phyloP scores from a whole-genome alignment of 2,888 invertebrate genomes.

The Furcula furcula region DNA sequence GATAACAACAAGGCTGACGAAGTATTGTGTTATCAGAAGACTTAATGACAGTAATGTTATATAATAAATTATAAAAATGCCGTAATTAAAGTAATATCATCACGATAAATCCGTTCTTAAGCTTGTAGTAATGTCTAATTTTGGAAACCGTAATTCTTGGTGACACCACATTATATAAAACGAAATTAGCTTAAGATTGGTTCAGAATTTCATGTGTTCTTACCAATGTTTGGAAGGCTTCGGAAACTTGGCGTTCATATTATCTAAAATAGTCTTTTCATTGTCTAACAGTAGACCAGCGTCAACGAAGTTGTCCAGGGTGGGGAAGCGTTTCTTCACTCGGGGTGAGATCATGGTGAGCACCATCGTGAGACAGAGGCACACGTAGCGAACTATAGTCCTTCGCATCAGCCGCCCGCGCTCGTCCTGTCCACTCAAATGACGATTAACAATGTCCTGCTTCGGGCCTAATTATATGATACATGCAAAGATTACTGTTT shows the following conservation, averaged over 20 bases:
- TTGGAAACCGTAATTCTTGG: too few relatives aligned
- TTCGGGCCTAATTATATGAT: background rate
- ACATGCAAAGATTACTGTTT: too few relatives aligned
- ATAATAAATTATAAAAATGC: too few relatives aligned
- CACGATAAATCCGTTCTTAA: too few relatives aligned
- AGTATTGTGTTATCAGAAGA: too few relatives aligned
- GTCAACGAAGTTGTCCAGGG: constrained; percentile 90
- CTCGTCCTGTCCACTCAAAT: constrained; percentile 83
- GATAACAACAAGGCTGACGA: too few relatives aligned
- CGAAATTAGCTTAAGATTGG: too few relatives aligned
- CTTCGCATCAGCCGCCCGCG: constrained; percentile 91
- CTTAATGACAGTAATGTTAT: too few relatives aligned
- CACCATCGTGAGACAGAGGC: constrained; percentile 93
- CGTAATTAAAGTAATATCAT: too few relatives aligned
- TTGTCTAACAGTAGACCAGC: constrained; percentile 91
- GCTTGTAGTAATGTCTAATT: too few relatives aligned
- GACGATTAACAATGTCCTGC: constrained; percentile 21
- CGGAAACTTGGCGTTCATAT: constrained; percentile 90
- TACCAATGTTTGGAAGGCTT: constrained; percentile 94
- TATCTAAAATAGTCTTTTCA: constrained; percentile 89
- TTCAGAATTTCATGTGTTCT: too few relatives aligned
- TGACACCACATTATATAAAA: too few relatives aligned
- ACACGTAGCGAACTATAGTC: constrained; percentile 91
- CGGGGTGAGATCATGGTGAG: constrained; percentile 92
- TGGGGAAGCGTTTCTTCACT: constrained; percentile 94